phyloP scores from a whole-genome alignment of 2,797 vertebrate species.

The Ptychadena robeensis region DNA sequence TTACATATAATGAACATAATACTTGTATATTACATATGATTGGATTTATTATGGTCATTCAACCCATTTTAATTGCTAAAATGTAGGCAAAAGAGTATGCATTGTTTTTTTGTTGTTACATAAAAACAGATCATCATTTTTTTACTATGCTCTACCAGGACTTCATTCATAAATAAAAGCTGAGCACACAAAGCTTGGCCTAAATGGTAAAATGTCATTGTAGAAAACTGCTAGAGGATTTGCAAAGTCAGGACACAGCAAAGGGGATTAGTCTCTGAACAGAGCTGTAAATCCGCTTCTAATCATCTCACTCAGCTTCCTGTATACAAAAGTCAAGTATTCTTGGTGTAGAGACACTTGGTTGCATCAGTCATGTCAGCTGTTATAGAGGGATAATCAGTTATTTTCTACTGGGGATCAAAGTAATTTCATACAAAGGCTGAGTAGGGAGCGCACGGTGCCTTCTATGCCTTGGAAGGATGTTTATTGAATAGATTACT shows the following conservation, averaged over 20 bases:
- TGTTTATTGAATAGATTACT: constrained; percentile 54
- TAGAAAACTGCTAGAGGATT: constrained; percentile 66
- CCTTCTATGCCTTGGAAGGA: constrained; percentile 40
- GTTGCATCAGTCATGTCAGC: constrained; percentile 66
- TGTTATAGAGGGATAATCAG: constrained; percentile 59
- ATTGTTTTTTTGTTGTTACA: neutral
- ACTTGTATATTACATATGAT: neutral
- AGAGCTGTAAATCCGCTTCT: constrained; percentile 65
- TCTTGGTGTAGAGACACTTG: constrained; percentile 66
- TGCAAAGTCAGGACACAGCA: constrained; percentile 69
- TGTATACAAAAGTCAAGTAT: constrained; percentile 72
- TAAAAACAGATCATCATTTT: neutral
- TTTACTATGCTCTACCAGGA: neutral
- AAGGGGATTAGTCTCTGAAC: constrained; percentile 64
- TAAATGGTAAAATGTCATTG: constrained; percentile 65
- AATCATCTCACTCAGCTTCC: constrained; percentile 68
- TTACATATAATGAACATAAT: too few relatives aligned
- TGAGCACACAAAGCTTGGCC: constrained; percentile 64
- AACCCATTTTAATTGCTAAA: neutral
- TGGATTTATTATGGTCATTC: neutral
- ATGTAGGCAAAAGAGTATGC: neutral
- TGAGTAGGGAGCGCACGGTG: constrained; percentile 37
- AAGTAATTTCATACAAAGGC: constrained; percentile 59
- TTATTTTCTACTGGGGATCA: constrained; percentile 59
- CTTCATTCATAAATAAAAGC: constrained; percentile 61